Evolutionary conservation across 30 jellyfish, hydroid and myxozoan species (phyloP).

Genomic region (Phacellophora camtschatica): DNA sequence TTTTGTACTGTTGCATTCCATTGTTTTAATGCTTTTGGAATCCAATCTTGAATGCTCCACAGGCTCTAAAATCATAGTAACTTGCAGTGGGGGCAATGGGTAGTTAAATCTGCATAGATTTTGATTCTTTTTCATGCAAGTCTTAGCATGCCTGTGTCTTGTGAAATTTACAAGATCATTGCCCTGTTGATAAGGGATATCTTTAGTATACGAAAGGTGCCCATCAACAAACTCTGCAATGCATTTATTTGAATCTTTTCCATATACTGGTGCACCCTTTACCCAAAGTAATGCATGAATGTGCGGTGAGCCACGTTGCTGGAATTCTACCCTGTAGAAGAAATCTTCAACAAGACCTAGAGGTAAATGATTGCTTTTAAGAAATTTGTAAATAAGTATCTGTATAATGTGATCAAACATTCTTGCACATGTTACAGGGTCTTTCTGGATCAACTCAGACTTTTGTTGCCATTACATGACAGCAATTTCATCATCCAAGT

Average conservation of each 20-base stretch:
- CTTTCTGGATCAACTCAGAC: slow-evolving; percentile 1
- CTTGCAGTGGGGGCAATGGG: slow-evolving; percentile 49
- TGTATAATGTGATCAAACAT: slow-evolving; percentile 9
- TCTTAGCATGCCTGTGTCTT: slow-evolving; percentile 64
- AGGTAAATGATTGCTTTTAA: background rate
- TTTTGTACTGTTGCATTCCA: background rate
- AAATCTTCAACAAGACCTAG: slow-evolving; percentile 9
- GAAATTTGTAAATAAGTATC: background rate
- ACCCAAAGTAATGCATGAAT: slow-evolving; percentile 55
- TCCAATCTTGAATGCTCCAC: background rate
- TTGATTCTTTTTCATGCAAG: slow-evolving; percentile 34
- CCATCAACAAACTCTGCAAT: slow-evolving; percentile 20
- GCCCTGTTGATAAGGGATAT: background rate
- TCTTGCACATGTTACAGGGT: slow-evolving; percentile 27
- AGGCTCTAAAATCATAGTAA: slow-evolving; percentile 7
- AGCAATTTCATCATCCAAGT: slow-evolving; percentile 15
- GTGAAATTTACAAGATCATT: slow-evolving; percentile 17
- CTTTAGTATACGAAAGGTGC: background rate
- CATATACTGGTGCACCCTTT: slow-evolving; percentile 33
- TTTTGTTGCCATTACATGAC: slow-evolving; percentile 25
- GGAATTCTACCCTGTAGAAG: slow-evolving; percentile 47
- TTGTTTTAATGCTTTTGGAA: background rate
- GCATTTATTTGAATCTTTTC: background rate
- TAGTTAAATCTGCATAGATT: slow-evolving; percentile 34
- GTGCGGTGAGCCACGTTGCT: slow-evolving; percentile 58